Percentiles rank a stretch among this genome's conserved stretches.
phyloP scores from a whole-genome alignment of 2,797 vertebrate species.

The Mormyrops attenuatus region DNA sequence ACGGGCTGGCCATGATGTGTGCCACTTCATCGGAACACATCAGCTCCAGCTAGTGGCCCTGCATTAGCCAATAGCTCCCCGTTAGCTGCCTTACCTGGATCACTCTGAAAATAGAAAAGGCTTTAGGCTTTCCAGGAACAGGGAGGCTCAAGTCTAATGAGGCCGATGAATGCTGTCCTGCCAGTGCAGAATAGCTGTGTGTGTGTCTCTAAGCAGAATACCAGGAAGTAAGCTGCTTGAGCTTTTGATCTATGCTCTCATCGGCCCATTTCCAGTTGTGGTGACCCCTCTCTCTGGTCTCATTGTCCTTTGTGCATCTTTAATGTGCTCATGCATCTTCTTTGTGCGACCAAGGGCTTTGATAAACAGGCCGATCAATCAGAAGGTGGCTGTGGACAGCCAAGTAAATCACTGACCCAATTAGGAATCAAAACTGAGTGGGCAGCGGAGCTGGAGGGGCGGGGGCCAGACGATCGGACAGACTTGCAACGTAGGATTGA shows the following conservation, averaged over 20 bases:
- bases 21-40: background rate
- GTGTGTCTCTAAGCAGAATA: background rate
- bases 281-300: background rate
- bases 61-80: background rate
- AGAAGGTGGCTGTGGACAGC: background rate
- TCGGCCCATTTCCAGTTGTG: background rate
- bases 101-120: background rate
- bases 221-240: background rate
- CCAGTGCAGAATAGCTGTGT: background rate
- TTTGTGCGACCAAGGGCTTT: background rate
- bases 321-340: conserved; percentile 5
- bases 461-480: background rate
- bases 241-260: background rate
- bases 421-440: conserved; percentile 16
- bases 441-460: background rate
- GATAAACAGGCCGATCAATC: conserved; percentile 17
- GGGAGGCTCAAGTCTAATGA: background rate
- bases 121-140: background rate
- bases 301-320: conserved; percentile 5
- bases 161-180: background rate
- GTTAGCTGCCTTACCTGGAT: background rate
- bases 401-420: conserved; percentile 23
- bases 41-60: background rate
- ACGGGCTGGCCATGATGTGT: background rate
- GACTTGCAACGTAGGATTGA: background rate